Conservation (phyloP, 2,888 invertebrate species). For the Drosophila meridiana region DNA sequence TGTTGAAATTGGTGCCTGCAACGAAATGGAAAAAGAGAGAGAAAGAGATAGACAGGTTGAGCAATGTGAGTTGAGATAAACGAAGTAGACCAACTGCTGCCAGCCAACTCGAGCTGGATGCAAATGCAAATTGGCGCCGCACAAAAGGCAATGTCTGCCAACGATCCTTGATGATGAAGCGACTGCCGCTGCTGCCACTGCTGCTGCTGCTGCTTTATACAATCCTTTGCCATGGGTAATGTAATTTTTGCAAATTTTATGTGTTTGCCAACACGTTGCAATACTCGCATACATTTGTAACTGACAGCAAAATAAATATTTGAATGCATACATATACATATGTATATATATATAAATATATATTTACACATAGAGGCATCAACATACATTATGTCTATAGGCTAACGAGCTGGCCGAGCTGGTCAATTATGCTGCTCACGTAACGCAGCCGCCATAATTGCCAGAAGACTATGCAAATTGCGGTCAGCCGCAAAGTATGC, state of each 20-base stretch:
- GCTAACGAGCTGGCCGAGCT: conserved; percentile 5
- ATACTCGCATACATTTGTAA: conserved; percentile 36
- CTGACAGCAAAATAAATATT: conserved; percentile 35
- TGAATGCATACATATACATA: neutral
- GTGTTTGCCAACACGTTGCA: conserved; percentile 11
- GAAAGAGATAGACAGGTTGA: conserved; percentile 23
- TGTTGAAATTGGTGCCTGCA: conserved; percentile 62
- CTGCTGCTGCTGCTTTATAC: conserved; percentile 18
- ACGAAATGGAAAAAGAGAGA: conserved; percentile 36
- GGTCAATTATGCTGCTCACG: conserved; percentile 71
- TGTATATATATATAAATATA: conserved; percentile 3
- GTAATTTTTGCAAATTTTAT: conserved; percentile 41
- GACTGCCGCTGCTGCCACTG: conserved; percentile 9
- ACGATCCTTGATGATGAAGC: conserved; percentile 23
- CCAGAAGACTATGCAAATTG: conserved; percentile 71
- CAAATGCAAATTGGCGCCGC: conserved; percentile 45
- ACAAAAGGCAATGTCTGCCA: conserved; percentile 36
- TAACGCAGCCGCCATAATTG: conserved; percentile 65
- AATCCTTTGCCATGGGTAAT: conserved; percentile 10
- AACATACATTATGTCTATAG: neutral
- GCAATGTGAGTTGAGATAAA: conserved; percentile 23
- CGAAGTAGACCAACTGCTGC: conserved; percentile 29
- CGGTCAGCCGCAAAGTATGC: conserved; percentile 65
- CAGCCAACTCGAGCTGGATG: conserved; percentile 31
- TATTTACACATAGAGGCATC: conserved; percentile 5